Evolutionary conservation across 2,113 vertebrate genomes (phyloP).

Genomic region (Pelobates fuscus): DNA sequence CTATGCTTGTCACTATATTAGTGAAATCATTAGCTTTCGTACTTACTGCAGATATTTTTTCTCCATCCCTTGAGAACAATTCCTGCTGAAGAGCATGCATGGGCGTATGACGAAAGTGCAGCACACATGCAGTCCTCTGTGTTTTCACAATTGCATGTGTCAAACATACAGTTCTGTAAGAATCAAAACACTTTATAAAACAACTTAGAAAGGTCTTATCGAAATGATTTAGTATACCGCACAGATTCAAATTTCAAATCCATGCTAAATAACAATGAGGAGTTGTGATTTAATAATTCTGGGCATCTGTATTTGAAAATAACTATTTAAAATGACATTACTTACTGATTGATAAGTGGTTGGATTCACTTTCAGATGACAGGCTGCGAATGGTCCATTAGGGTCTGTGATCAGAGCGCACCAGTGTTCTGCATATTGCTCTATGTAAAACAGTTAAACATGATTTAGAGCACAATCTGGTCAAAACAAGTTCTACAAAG

Average conservation of each 20-base stretch:
- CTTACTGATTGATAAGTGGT: slow-evolving; percentile 73
- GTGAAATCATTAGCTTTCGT: too few species aligned
- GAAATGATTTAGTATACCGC: too few species aligned
- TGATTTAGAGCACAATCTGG: not conserved
- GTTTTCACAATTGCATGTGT: slow-evolving; percentile 71
- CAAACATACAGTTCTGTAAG: slow-evolving; percentile 74
- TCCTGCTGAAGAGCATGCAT: slow-evolving; percentile 66
- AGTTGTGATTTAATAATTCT: too few species aligned
- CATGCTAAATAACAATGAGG: too few species aligned
- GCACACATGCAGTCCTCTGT: slow-evolving; percentile 75
- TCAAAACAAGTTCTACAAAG: too few species aligned
- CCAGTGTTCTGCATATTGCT: slow-evolving; percentile 82
- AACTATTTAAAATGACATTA: too few species aligned
- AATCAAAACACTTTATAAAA: not conserved
- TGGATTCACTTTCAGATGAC: slow-evolving; percentile 79
- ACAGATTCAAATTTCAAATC: too few species aligned
- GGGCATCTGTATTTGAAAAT: too few species aligned
- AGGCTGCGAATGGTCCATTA: slow-evolving; percentile 73
- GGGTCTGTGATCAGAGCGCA: slow-evolving; percentile 76
- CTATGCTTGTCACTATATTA: too few species aligned
- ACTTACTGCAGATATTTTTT: slow-evolving; percentile 69
- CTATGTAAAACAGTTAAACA: slow-evolving; percentile 61
- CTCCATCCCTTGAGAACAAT: slow-evolving; percentile 69
- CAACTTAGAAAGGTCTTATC: too few species aligned
- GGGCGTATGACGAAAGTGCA: slow-evolving; percentile 72